Evolutionary conservation across 1,140 invertebrate genomes (phyloP).

Genomic region (Drosophila biarmipes): DNA sequence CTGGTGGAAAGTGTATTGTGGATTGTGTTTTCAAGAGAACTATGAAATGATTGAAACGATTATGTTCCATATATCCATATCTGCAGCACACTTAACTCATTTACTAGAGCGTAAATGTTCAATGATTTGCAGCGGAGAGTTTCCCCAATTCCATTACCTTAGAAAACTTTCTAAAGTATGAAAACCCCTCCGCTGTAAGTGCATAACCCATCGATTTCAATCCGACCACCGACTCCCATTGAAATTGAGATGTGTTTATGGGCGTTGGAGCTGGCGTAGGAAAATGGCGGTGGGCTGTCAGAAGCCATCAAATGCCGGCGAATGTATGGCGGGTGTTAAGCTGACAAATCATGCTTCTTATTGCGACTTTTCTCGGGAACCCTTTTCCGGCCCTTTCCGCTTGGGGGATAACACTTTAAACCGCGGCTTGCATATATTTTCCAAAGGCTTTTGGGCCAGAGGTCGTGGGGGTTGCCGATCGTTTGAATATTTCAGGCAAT

Average conservation of each 20-base stretch:
- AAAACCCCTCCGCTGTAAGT: slow-evolving; percentile 7
- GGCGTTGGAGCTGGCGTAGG: slow-evolving; percentile 2
- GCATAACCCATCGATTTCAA: slow-evolving; percentile 15
- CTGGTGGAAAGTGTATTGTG: background rate
- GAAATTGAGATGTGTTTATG: slow-evolving; percentile 21
- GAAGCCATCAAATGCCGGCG: slow-evolving; percentile 30
- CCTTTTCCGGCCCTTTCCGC: slow-evolving; percentile 38
- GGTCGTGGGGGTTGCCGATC: slow-evolving; percentile 26
- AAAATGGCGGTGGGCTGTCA: slow-evolving; percentile 51
- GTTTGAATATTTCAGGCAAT: slow-evolving; percentile 81
- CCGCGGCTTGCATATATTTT: slow-evolving; percentile 41
- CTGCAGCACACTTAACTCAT: background rate
- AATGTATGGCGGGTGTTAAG: slow-evolving; percentile 73
- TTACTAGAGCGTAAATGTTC: slow-evolving; percentile 2
- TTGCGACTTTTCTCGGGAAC: slow-evolving; percentile 54
- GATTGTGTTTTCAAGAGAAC: too few species aligned
- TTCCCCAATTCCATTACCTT: background rate
- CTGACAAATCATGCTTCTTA: slow-evolving; percentile 84
- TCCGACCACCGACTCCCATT: slow-evolving; percentile 1
- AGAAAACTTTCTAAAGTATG: slow-evolving; percentile 22
- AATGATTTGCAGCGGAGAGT: slow-evolving; percentile 9
- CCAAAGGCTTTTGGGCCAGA: background rate
- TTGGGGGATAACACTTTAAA: background rate
- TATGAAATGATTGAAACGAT: background rate
- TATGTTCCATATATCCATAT: background rate